Base-by-base conservation (phyloP, 2,797 vertebrate species). In the Prionace glauca region DNA sequence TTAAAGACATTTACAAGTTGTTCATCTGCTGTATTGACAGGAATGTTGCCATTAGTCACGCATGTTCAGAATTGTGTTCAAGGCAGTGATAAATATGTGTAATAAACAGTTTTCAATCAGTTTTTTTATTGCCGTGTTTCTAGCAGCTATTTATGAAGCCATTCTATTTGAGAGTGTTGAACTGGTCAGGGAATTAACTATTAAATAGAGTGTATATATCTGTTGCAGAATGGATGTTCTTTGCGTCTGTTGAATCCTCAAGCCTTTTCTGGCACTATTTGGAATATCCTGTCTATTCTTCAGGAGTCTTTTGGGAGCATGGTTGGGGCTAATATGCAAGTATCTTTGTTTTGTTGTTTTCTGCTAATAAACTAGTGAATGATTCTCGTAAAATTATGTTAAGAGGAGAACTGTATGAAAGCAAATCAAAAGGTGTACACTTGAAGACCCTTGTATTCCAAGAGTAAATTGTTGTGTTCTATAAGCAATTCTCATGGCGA, bases 221-320 rank as follows among this genome's bases (percentile, higher is more conserved):
- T 95, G 87, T 92, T 86, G 86, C 97, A 98, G 98, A 98, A 97
- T 0, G 99, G 99, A 96, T 99, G 99, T 96, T 99, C 99, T 1
- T 96, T 99, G 95, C 98, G 99, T 96, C 96, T 99, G 96, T 97
- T 99, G 95, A 99, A 99, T 96, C 99, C 99, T 1, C 99, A 99
- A 97, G 97, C 98, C 0, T 99, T 99, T 97, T 99, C 98, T 1
- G 95, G 96, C 96, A 97, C 98, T 0, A 97, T 99, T 96, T 99
- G 99, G 99, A 98, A 98, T 10, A 97, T 99, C 84, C 97, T 99
- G 96, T 98, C 99, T 91, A 97, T 98, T 96, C 98, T 99, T 26
- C 99, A 99, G 96, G 99, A 99, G 97, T 97, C 98, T 84, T 99
- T 99, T 36, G 98, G 98, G 96, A 99, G 98, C 97, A 99, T 99